Evolutionary conservation across 2,113 vertebrate species (phyloP).

Genomic region (Collichthys lucidus): DNA sequence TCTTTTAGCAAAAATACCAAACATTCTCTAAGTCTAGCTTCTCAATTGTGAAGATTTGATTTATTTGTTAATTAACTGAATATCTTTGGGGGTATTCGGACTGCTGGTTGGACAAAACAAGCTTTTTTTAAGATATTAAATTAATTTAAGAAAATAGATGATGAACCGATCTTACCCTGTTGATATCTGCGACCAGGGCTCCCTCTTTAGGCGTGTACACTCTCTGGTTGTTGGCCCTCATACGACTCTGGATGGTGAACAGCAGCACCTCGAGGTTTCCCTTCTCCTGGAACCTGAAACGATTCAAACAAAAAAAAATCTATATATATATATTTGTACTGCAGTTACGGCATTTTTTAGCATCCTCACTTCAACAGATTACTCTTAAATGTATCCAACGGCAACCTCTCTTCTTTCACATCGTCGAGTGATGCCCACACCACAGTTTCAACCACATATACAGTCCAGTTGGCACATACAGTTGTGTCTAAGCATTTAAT

Average conservation of each 20-base stretch:
- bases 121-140: background rate
- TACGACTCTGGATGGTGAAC: conserved; percentile 97
- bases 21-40: background rate
- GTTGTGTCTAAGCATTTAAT: too few species aligned
- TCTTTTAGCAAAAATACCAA: background rate
- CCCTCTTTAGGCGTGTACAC: conserved; percentile 94
- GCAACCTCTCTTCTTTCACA: background rate
- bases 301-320: conserved; percentile 7
- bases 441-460: too few species aligned
- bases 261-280: conserved; percentile 96
- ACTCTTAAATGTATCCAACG: background rate
- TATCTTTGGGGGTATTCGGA: background rate
- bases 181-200: conserved; percentile 96
- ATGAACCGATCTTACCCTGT: conserved; percentile 86
- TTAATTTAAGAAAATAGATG: background rate
- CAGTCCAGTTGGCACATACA: too few species aligned
- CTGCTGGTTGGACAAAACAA: background rate
- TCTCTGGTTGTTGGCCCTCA: conserved; percentile 98
- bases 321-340: background rate
- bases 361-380: background rate
- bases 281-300: conserved; percentile 95
- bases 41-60: background rate
- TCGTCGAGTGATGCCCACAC: too few species aligned
- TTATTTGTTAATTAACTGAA: background rate
- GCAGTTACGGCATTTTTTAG: background rate